Conservation (phyloP, 2,888 invertebrate species). For the Tenthredo scrophulariae region DNA sequence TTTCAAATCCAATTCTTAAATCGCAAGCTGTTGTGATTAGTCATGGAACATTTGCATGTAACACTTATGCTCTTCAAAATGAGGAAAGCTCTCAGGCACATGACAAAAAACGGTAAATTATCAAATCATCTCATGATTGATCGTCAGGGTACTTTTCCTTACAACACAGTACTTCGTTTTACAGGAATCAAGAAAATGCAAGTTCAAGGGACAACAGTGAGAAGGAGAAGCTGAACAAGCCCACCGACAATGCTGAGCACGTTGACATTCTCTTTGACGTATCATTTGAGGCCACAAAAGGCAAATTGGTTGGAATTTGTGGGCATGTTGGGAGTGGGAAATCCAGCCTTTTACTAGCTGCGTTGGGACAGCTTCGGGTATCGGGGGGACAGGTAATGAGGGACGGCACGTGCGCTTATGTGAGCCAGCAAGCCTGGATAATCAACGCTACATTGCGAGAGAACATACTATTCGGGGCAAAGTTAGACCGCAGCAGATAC, state of each 20-base stretch:
- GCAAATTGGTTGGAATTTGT: conserved; percentile 80
- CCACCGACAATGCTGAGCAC: conserved; percentile 12
- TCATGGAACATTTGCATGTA: conserved; percentile 79
- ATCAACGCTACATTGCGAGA: conserved; percentile 82
- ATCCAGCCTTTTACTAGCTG: conserved; percentile 80
- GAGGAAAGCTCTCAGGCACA: not conserved
- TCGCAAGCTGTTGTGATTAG: conserved; percentile 79
- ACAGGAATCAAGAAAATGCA: not conserved
- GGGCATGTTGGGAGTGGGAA: conserved; percentile 82
- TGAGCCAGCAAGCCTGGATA: conserved; percentile 82
- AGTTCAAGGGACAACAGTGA: conserved; percentile 6
- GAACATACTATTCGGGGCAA: conserved; percentile 82
- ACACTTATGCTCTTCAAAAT: conserved; percentile 45
- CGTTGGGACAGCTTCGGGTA: conserved; percentile 79
- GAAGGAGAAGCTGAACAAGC: conserved; percentile 58
- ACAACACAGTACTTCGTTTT: not conserved
- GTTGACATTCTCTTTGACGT: conserved; percentile 69
- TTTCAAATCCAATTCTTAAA: conserved; percentile 77
- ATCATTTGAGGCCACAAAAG: conserved; percentile 74
- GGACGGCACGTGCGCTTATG: conserved; percentile 80
- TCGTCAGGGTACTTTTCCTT: not conserved
- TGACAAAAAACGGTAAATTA: conserved; percentile 19
- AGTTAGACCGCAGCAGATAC: conserved; percentile 80
- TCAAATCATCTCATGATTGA: not conserved
- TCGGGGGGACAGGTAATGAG: conserved; percentile 77